Conservation (phyloP, 2,888 invertebrate species). For the Thumatha senex region DNA sequence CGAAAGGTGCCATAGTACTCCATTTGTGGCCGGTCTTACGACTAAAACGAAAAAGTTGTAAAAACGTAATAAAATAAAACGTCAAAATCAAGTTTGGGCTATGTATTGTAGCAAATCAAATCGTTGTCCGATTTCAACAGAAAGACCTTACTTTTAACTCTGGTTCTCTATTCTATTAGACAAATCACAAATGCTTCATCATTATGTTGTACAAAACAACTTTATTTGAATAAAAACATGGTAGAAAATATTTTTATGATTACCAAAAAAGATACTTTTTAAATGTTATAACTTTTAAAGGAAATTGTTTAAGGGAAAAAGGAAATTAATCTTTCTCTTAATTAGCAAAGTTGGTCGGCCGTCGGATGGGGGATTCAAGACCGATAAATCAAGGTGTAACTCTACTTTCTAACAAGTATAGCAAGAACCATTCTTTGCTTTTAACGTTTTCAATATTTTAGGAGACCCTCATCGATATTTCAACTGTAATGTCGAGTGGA, state of each 20-base stretch:
- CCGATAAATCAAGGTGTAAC: constrained; percentile 78
- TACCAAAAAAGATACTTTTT: constrained; percentile 48
- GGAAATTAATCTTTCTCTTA: constrained; percentile 81
- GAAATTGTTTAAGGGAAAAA: constrained; percentile 76
- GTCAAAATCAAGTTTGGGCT: no score
- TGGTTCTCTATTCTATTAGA: no score
- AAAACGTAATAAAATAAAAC: no score
- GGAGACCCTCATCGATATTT: constrained; percentile 56
- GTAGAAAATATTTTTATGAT: constrained; percentile 42
- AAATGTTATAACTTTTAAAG: constrained; percentile 64
- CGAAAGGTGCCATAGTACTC: no score
- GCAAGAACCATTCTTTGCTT: constrained; percentile 56
- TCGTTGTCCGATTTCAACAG: no score
- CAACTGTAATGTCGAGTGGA: constrained; percentile 29
- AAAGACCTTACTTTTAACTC: no score
- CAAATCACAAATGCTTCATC: no score
- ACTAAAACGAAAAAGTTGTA: no score
- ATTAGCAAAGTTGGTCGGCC: constrained; percentile 77
- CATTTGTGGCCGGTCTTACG: no score
- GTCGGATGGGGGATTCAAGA: constrained; percentile 67
- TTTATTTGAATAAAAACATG: no score
- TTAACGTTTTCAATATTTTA: constrained; percentile 60
- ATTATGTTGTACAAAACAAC: no score
- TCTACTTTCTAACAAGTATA: constrained; percentile 55
- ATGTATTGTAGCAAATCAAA: no score